These are phyloP conservation scores for Sterrhoptilus dennistouni DNA, from an alignment of 2,113 vertebrate genomes.

Conservation along the genomic window DNA sequence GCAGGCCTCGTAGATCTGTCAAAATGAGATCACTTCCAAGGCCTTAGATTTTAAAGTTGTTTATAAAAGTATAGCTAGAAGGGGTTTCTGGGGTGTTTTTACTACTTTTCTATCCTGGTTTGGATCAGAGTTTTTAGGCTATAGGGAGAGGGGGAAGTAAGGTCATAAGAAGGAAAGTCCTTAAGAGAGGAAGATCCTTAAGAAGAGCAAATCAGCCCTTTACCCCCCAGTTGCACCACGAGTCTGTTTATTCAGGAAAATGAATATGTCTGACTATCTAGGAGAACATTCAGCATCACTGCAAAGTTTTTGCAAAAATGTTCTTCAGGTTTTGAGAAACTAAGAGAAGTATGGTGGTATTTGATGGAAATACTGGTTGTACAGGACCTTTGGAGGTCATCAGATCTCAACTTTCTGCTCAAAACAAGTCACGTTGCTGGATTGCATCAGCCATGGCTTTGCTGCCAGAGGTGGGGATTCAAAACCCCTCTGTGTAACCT, in stretches of 20 bases:
- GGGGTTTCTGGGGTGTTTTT: not conserved
- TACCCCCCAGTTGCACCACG: not conserved
- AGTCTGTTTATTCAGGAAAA: not conserved
- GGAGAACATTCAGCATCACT: not conserved
- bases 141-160: not conserved
- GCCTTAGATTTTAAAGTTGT: not conserved
- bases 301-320: not conserved
- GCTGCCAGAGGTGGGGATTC: not conserved
- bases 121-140: not conserved
- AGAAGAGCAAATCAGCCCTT: not conserved
- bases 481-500: not conserved
- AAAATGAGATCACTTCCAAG: not conserved
- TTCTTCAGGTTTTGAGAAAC: not conserved
- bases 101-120: not conserved
- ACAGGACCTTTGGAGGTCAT: not conserved
- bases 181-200: not conserved
- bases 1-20: not conserved
- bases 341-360: not conserved
- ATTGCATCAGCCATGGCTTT: not conserved
- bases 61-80: not conserved
- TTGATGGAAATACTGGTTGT: not conserved
- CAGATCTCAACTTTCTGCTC: not conserved
- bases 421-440: not conserved
- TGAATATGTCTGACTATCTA: not conserved
- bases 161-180: not conserved